Evolutionary conservation across 2,797 vertebrate genomes (phyloP), one percentile per base, ranked within the genome.

Genomic region (Acropternis orthonyx): DNA sequence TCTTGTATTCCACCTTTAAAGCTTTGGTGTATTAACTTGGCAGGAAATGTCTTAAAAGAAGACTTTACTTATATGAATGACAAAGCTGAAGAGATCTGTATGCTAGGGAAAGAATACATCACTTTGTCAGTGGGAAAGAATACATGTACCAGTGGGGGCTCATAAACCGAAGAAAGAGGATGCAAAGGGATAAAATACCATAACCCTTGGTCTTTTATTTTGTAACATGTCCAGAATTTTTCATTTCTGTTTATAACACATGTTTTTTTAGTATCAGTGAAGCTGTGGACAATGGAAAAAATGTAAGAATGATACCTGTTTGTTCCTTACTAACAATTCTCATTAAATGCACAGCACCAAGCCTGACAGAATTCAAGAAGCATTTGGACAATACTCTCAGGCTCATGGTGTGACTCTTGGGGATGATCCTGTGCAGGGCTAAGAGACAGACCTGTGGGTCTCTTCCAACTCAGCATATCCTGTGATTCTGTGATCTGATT

Each of bases 11-110:
- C 49, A 93, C 77, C 63, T 94, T 93, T 95, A 85, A 94, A 85
- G 90, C 81, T 85, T 89, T 85, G 26, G 39, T 87, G 49, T 94
- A 91, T 94, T 95, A 96, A 95, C 83, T 90, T 87, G 77, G 59
- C 90, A 96, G 90, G 91, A 93, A 95, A 95, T 67, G 88, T 56
- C 71, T 95, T 86, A 61, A 73, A 89, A 87, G 83, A 66, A 92
- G 90, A 82, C 55, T 56, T 91, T 79, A 51, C 73, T 87, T 92
- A 27, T 43, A 56, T 63, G 74, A 94, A 94, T 87, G 84, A 82
- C 80, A 85, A 85, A 94, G 63, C 86, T 91, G 71, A 92, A 82
- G 80, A 82, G 19, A 51, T 74, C 71, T 79, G 5, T 85, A 15
- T 10, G 19, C 55, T 76, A 19, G 41, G 17, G 52, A 28, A 92